Conservation (phyloP, 2,888 invertebrate genomes). For the Philaethria dido region DNA sequence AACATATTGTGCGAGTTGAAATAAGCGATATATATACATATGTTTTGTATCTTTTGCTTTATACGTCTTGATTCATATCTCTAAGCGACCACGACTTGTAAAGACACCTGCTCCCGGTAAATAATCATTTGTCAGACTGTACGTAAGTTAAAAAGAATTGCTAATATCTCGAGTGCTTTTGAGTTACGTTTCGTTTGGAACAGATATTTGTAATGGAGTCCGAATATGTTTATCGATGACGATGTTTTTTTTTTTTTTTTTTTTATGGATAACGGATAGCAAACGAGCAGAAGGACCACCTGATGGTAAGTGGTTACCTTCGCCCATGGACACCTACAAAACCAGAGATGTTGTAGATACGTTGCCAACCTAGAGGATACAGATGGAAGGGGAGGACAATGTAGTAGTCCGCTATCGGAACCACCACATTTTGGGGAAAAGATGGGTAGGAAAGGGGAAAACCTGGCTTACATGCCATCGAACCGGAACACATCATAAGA, state of each 20-base stretch:
- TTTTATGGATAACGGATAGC: too few species aligned
- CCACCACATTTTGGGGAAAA: too few species aligned
- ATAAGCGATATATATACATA: slow-evolving; percentile 34
- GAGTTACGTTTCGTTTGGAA: slow-evolving; percentile 59
- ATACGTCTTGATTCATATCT: slow-evolving; percentile 45
- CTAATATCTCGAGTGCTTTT: slow-evolving; percentile 77
- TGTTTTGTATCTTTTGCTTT: slow-evolving; percentile 36
- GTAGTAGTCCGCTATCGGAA: too few species aligned
- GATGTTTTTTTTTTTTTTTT: not conserved
- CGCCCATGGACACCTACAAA: too few species aligned
- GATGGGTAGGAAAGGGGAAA: too few species aligned
- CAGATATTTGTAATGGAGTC: slow-evolving; percentile 46
- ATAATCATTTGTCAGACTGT: slow-evolving; percentile 78
- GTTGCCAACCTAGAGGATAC: too few species aligned
- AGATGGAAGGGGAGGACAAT: too few species aligned
- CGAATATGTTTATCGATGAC: slow-evolving; percentile 20
- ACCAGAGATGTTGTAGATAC: too few species aligned
- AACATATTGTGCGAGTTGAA: slow-evolving; percentile 19
- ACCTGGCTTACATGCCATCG: too few species aligned
- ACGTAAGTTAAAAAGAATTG: slow-evolving; percentile 78
- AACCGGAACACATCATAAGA: too few species aligned
- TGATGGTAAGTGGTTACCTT: too few species aligned
- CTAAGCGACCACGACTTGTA: slow-evolving; percentile 42
- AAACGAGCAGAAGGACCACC: too few species aligned
- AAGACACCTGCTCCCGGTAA: slow-evolving; percentile 70